These are phyloP conservation scores for Dasyurus viverrinus DNA, from an alignment of 2,113 vertebrate genomes.

Conservation along the genomic window DNA sequence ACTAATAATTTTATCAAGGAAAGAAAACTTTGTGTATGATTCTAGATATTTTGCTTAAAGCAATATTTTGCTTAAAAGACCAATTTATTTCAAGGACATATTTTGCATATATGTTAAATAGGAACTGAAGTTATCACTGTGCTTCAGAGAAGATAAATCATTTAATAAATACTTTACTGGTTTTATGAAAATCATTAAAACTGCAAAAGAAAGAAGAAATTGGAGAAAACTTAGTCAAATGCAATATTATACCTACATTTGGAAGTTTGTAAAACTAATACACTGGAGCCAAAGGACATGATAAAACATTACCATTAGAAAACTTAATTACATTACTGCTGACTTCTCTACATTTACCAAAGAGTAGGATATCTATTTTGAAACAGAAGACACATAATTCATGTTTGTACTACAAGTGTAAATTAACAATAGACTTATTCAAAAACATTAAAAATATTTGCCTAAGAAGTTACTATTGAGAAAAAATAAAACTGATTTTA, in stretches of 20 bases:
- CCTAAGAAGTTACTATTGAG: not conserved
- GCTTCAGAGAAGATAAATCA: not conserved
- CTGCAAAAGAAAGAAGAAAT: not conserved
- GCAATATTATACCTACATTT: not conserved
- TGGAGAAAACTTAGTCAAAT: not conserved
- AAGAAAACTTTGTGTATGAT: not conserved
- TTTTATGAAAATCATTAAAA: not conserved
- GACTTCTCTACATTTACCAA: not conserved
- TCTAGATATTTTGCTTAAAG: not conserved
- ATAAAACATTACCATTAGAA: not conserved
- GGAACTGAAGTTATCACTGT: not conserved
- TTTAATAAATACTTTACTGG: not conserved
- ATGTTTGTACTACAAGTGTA: not conserved
- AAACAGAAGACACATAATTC: not conserved
- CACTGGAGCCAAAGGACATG: not conserved
- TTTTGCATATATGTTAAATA: not conserved
- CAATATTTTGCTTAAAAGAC: not conserved
- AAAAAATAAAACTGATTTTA: conserved; percentile 8
- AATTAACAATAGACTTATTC: not conserved
- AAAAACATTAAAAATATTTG: not conserved
- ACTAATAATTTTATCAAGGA: not conserved
- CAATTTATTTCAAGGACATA: not conserved
- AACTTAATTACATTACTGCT: not conserved
- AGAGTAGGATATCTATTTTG: not conserved
- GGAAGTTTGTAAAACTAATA: not conserved